A percentile compares a stretch with the other conserved stretches of the same genome.
phyloP scores from a whole-genome alignment of 1,140 invertebrate genomes.

The Tetraneura akinire region DNA sequence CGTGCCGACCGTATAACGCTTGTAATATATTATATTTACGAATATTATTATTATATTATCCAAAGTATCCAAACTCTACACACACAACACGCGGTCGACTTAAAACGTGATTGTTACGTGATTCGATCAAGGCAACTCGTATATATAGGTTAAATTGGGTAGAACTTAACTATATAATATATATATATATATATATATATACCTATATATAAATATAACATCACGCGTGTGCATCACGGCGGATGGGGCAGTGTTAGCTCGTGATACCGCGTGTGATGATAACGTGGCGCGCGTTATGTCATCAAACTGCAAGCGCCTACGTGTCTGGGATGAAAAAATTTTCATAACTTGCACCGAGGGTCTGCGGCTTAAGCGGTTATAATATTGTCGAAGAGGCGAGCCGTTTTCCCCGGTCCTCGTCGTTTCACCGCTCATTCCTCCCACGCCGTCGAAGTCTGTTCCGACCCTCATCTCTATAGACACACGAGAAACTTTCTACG shows the following conservation, averaged over 20 bases:
- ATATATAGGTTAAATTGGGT: no score
- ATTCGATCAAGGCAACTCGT: conserved; percentile 39
- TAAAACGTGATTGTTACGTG: conserved; percentile 50
- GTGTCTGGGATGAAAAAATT: conserved; percentile 49
- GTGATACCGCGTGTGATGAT: no score
- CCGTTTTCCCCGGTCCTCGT: conserved; percentile 1
- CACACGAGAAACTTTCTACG: conserved; percentile 26
- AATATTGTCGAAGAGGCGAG: conserved; percentile 38
- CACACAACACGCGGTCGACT: not conserved
- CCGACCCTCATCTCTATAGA: not conserved
- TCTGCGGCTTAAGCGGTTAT: conserved; percentile 50
- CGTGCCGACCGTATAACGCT: not conserved
- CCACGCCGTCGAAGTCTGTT: not conserved
- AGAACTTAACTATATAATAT: no score
- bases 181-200: no score
- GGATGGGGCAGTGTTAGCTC: no score
- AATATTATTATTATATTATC: no score
- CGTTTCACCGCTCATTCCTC: not conserved
- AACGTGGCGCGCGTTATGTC: conserved; percentile 27
- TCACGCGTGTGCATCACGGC: not conserved
- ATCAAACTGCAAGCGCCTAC: conserved; percentile 21
- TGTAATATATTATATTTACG: not conserved
- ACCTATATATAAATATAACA: no score
- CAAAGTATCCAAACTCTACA: no score
- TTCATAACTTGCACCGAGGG: conserved; percentile 39